Percentiles rank a stretch among this genome's conserved stretches.
These are phyloP conservation scores for Echinarachnius parma DNA, from an alignment of 53 echinoderm and acorn worm species.

Conservation along the genomic window DNA sequence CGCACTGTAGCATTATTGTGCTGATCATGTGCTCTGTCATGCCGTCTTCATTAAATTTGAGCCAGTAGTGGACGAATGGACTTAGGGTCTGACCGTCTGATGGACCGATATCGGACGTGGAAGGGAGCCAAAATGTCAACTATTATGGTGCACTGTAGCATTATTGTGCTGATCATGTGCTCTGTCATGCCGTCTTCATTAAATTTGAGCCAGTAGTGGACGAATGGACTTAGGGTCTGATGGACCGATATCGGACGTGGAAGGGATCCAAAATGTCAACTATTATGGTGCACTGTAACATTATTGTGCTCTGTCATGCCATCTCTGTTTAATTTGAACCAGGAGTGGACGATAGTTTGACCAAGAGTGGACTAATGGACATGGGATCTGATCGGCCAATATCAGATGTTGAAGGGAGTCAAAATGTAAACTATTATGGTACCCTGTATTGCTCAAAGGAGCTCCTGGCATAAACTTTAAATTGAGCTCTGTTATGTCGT, in stretches of 20 bases:
- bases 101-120: no score
- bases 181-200: background rate
- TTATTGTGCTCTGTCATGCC: background rate
- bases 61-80: constrained; percentile 37
- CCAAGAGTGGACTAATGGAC: constrained; percentile 33
- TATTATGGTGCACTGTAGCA: constrained; percentile 12
- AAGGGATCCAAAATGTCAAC: constrained; percentile 4
- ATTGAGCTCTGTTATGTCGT: background rate
- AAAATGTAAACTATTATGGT: constrained; percentile 18
- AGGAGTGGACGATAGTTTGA: constrained; percentile 22
- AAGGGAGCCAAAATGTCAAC: constrained; percentile 3
- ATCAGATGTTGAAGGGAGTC: background rate
- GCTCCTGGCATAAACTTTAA: background rate
- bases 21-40: background rate
- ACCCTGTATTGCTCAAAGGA: background rate
- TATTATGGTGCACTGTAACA: constrained; percentile 10
- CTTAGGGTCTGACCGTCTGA: background rate
- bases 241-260: no score
- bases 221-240: constrained; percentile 17
- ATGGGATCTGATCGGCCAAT: no score
- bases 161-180: background rate
- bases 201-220: constrained; percentile 34
- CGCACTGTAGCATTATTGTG: background rate
- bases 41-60: background rate
- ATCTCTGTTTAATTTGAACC: background rate